Evolutionary conservation across 2,113 vertebrate species (phyloP), one percentile per base, ranked within the genome.

Genomic region (Xiphophorus hellerii): DNA sequence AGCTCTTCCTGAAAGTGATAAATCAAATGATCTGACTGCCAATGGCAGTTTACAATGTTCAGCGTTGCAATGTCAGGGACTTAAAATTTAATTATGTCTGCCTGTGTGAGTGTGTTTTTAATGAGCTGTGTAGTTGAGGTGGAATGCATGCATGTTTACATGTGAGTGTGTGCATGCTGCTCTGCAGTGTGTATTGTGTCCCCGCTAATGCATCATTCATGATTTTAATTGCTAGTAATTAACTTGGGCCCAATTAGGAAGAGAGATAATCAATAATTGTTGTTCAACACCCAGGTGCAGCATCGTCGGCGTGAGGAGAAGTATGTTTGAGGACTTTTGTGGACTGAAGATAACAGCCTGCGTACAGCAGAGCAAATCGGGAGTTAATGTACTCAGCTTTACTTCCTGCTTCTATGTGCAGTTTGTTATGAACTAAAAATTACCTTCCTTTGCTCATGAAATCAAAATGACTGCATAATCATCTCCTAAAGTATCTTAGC

Each of bases 171-270:
- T 4, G 62, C 37, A 39, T 39, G 44, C 48, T 44, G 42, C 31
- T 71, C 29, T 9, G 33, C 35, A 61, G 42, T 30, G 71, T 74
- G 78, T 70, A 20, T 73, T 63, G 60, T 83, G 79, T 83, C 84
- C 84, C 84, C 80, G 33, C 84, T 90, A 87, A 91, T 92, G 83
- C 84, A 91, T 91, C 92, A 89, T 92, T 94, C 89, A 88, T 92
- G 89, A 72, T 90, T 92, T 91, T 90, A 94, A 94, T 88, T 90
- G 90, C 78, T 88, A 87, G 87, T 92, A 93, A 92, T 93, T 92
- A 94, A 92, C 92, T 90, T 74, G 82, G 84, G 82, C 78, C 88
- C 82, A 92, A 91, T 93, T 93, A 92, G 90, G 85, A 82, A 82
- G 79, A 88, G 83, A 89, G 76, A 85, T 92, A 94, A 93, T 94